A percentile compares a stretch with the other conserved stretches of the same genome.
Conservation (phyloP, 2,888 invertebrate genomes). For the Drosophila demipolita region DNA sequence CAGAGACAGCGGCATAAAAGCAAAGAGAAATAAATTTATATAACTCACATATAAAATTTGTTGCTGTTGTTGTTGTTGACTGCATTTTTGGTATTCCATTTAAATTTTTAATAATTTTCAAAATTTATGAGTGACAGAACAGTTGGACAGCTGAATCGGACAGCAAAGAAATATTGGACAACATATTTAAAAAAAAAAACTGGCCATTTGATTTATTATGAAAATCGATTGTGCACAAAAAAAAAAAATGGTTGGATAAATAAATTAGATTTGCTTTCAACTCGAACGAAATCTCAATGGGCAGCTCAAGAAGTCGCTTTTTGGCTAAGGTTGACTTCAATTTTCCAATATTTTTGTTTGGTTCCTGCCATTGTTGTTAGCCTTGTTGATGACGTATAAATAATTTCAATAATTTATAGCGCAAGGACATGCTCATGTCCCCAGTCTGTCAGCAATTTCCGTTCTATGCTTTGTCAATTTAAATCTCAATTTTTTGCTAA, state of each 20-base stretch:
- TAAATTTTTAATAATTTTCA: slow-evolving; percentile 82
- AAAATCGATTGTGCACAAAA: slow-evolving; percentile 7
- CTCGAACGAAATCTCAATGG: slow-evolving; percentile 34
- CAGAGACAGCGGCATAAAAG: neutral
- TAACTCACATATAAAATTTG: slow-evolving; percentile 37
- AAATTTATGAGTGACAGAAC: slow-evolving; percentile 77
- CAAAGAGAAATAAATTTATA: slow-evolving; percentile 25
- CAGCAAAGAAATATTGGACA: slow-evolving; percentile 18
- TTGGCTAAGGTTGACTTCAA: slow-evolving; percentile 6
- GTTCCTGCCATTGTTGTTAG: slow-evolving; percentile 1
- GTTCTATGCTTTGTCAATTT: slow-evolving; percentile 58
- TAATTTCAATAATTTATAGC: slow-evolving; percentile 63
- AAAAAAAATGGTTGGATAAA: slow-evolving; percentile 31
- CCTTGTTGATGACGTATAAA: slow-evolving; percentile 31
- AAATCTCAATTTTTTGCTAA: slow-evolving; percentile 43
- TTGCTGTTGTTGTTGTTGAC: slow-evolving; percentile 53
- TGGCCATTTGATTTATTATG: slow-evolving; percentile 65
- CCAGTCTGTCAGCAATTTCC: slow-evolving; percentile 31
- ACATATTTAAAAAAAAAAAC: slow-evolving; percentile 39
- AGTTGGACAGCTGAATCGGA: neutral
- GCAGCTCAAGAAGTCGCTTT: slow-evolving; percentile 13
- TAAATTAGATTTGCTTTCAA: slow-evolving; percentile 31
- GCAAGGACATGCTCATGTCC: slow-evolving; percentile 34
- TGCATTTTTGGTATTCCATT: slow-evolving; percentile 78
- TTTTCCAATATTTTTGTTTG: slow-evolving; percentile 18